These are phyloP conservation scores for Fragum sueziense DNA, from an alignment of 2,888 invertebrate species.

Conservation along the genomic window DNA sequence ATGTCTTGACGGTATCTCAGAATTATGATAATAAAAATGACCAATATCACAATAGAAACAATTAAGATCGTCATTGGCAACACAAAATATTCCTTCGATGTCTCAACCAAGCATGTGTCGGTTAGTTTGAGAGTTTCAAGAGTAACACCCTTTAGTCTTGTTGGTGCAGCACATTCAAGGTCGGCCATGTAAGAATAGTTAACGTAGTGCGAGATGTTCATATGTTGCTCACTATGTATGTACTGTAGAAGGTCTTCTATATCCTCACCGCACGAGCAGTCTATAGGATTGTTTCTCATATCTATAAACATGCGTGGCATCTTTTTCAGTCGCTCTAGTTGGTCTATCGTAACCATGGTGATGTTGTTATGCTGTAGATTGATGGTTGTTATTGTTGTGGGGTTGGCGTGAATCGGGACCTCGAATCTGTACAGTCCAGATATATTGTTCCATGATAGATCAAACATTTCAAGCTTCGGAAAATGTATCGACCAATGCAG, in stretches of 20 bases:
- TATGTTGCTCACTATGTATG: constrained; percentile 32
- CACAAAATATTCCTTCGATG: constrained; percentile 46
- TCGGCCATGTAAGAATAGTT: constrained; percentile 59
- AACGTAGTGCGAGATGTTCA: constrained; percentile 31
- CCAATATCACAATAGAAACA: constrained; percentile 39
- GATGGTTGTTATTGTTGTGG: constrained; percentile 48
- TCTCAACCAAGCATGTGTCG: constrained; percentile 26
- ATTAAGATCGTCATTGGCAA: constrained; percentile 51
- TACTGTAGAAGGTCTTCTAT: constrained; percentile 41
- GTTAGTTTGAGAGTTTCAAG: constrained; percentile 46
- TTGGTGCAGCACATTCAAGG: constrained; percentile 58
- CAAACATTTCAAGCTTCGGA: constrained; percentile 63
- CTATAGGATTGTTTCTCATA: constrained; percentile 66
- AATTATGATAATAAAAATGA: constrained; percentile 28
- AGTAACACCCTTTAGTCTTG: constrained; percentile 33
- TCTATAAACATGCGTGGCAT: constrained; percentile 66
- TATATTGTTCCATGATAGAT: constrained; percentile 69
- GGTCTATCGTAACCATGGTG: constrained; percentile 52
- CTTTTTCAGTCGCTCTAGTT: constrained; percentile 54
- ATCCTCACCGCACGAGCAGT: constrained; percentile 65
- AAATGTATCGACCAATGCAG: constrained; percentile 67
- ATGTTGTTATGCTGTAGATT: constrained; percentile 67
- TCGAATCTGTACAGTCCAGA: constrained; percentile 59
- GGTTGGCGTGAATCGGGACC: constrained; percentile 40
- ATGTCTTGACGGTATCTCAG: constrained; percentile 62